Conservation (phyloP, 2,797 vertebrate species). For the Eremophila alpestris region DNA sequence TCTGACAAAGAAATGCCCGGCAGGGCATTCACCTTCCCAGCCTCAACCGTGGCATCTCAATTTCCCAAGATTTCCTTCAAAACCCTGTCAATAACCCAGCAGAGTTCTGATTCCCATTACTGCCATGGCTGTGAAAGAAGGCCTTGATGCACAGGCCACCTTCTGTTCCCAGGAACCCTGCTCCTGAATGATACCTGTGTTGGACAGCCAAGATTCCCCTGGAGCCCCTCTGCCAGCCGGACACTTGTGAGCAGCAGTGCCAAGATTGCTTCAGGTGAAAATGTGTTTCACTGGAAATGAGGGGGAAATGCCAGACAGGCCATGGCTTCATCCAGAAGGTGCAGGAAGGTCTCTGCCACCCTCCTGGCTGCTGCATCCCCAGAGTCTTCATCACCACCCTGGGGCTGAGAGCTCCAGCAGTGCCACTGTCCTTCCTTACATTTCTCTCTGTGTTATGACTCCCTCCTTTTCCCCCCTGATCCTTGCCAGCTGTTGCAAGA, state of each 20-base stretch:
- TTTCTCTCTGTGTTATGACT: not conserved
- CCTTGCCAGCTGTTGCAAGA: not conserved
- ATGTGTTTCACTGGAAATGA: not conserved
- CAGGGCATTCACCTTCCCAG: not conserved
- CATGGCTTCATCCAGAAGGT: not conserved
- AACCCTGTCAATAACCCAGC: not conserved
- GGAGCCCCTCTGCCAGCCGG: not conserved
- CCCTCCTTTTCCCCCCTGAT: not conserved
- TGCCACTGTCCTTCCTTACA: not conserved
- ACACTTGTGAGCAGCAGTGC: not conserved
- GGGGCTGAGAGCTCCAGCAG: not conserved
- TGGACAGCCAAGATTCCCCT: constrained; percentile 32
- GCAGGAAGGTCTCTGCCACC: not conserved
- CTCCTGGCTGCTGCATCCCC: not conserved
- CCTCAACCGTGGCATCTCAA: not conserved
- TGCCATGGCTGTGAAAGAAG: constrained; percentile 6
- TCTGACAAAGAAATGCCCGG: not conserved
- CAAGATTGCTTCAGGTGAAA: not conserved
- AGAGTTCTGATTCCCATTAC: not conserved
- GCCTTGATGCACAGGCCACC: constrained; percentile 33
- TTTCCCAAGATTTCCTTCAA: not conserved
- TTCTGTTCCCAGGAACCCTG: constrained; percentile 8
- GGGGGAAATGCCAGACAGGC: not conserved
- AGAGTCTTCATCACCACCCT: not conserved
- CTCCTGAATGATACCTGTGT: constrained; percentile 39